Evolutionary conservation across 2,888 invertebrate species (phyloP).

Genomic region (Diarsia brunnea): DNA sequence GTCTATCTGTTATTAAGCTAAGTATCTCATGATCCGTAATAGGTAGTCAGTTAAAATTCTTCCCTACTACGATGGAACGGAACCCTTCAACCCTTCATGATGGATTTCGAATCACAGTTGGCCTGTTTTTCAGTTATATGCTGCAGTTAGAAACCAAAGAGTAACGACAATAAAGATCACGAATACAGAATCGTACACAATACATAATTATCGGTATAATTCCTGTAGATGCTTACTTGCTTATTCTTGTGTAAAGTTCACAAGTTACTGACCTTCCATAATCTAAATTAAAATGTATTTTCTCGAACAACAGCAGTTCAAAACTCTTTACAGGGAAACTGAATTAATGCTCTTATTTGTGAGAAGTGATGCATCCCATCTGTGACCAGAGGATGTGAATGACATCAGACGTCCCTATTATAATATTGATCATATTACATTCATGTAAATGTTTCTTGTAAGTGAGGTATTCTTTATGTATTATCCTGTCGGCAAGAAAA

Average conservation of each 20-base stretch:
- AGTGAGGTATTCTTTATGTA: slow-evolving; percentile 56
- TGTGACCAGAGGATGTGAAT: slow-evolving; percentile 42
- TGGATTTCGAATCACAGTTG: too few relatives aligned
- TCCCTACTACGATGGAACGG: too few relatives aligned
- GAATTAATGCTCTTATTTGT: slow-evolving; percentile 34
- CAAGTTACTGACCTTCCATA: slow-evolving; percentile 50
- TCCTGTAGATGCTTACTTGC: not conserved
- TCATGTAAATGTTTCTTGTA: slow-evolving; percentile 43
- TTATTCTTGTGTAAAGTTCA: slow-evolving; percentile 13
- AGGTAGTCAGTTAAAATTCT: too few relatives aligned
- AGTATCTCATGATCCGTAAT: too few relatives aligned
- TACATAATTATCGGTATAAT: not conserved
- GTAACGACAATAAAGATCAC: not conserved
- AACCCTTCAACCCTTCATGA: too few relatives aligned
- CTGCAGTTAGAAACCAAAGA: not conserved
- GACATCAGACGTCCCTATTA: slow-evolving; percentile 55
- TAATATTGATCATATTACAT: slow-evolving; percentile 54
- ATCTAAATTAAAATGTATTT: slow-evolving; percentile 27
- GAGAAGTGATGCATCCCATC: slow-evolving; percentile 38
- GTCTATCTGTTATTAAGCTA: too few relatives aligned
- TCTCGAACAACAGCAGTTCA: slow-evolving; percentile 37
- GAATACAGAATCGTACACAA: not conserved
- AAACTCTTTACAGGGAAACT: slow-evolving; percentile 38
- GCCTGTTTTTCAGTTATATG: not conserved
- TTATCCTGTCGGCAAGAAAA: slow-evolving; percentile 47